These are phyloP conservation scores for Leptinotarsa rubiginosa DNA, from an alignment of 2,888 invertebrate species.

Conservation along the genomic window DNA sequence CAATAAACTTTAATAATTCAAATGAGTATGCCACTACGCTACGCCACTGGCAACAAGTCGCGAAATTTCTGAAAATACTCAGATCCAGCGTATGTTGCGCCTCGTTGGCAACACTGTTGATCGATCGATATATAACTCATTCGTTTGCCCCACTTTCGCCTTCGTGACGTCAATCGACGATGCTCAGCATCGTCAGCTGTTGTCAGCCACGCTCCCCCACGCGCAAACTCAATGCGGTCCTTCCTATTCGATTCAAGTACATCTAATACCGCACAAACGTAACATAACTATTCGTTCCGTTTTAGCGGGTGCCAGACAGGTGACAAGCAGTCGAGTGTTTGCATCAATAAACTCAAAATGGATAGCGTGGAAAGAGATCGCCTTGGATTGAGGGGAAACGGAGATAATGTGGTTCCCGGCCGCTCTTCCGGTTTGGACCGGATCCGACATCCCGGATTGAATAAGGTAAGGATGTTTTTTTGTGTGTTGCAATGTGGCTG, in stretches of 20 bases:
- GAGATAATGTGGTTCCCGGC: slow-evolving; percentile 54
- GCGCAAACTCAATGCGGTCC: slow-evolving; percentile 28
- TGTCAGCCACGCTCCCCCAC: background rate
- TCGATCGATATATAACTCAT: background rate
- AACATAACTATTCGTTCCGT: slow-evolving; percentile 34
- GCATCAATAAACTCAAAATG: slow-evolving; percentile 32
- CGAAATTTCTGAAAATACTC: background rate
- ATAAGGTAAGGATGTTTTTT: slow-evolving; percentile 52
- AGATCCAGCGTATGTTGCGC: background rate
- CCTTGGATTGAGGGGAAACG: slow-evolving; percentile 56
- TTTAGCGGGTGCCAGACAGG: slow-evolving; percentile 35
- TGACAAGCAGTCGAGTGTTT: slow-evolving; percentile 12
- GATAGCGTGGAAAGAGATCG: slow-evolving; percentile 53
- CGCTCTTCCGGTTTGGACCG: slow-evolving; percentile 53
- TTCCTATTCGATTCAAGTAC: slow-evolving; percentile 7
- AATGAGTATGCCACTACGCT: too few species aligned
- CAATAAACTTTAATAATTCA: too few species aligned
- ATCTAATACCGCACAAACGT: slow-evolving; percentile 12
- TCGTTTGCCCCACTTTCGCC: background rate
- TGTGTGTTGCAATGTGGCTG: background rate
- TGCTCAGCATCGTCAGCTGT: slow-evolving; percentile 18
- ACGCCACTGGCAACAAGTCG: too few species aligned
- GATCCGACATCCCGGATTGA: slow-evolving; percentile 52
- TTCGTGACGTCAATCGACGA: background rate
- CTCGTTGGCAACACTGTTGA: background rate